These are phyloP conservation scores for Hypotaenidia philippensis DNA, from an alignment of 2,797 vertebrate species.

Conservation along the genomic window DNA sequence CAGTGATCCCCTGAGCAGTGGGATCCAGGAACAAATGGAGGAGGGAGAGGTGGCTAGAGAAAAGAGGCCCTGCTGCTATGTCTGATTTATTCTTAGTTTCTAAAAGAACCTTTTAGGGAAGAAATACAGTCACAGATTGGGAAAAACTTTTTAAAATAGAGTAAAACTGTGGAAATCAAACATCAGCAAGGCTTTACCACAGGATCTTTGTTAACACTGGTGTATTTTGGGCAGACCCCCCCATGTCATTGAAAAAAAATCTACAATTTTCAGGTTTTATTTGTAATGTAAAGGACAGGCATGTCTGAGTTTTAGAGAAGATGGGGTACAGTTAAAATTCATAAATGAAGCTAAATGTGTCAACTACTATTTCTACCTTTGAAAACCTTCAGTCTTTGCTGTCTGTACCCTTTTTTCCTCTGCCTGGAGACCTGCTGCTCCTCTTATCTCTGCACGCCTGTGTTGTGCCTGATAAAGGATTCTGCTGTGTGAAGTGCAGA, in stretches of 20 bases:
- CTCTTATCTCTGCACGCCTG: background rate
- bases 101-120: background rate
- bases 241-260: background rate
- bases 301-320: background rate
- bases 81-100: background rate
- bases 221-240: background rate
- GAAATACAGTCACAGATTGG: background rate
- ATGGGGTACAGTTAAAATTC: background rate
- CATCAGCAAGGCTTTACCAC: background rate
- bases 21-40: background rate
- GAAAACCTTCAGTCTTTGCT: constrained; percentile 25
- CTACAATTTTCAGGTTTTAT: background rate
- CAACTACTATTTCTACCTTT: background rate
- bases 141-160: background rate
- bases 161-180: background rate
- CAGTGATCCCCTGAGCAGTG: background rate
- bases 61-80: background rate
- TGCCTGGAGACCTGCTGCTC: constrained; percentile 20
- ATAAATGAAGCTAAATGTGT: background rate
- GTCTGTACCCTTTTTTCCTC: background rate
- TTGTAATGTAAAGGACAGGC: background rate
- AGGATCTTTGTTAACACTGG: background rate
- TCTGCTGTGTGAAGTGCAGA: constrained; percentile 29
- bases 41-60: background rate
- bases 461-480: constrained; percentile 31